Evolutionary conservation across 2,113 vertebrate genomes (phyloP), one percentile per base, ranked within the genome.

Genomic region (Taurulus bubalis): DNA sequence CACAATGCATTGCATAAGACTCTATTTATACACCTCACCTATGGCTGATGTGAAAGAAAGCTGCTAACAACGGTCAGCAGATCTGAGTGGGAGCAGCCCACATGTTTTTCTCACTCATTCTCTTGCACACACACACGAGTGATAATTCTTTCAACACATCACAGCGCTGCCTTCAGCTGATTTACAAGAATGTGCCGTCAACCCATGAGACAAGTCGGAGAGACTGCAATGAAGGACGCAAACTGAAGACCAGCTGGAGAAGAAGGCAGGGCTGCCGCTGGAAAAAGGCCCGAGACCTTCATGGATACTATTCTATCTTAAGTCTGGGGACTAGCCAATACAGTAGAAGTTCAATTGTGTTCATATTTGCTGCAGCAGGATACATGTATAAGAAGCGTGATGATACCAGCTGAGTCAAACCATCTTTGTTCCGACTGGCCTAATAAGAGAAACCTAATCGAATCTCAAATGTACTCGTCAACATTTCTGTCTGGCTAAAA

Each of bases 21-120:
- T 67, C 86, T 75, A 86, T 90, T 91, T 86, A 90, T 91, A 89
- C 74, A 82, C 79, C 68, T 79, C 78, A 89, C 74, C 85, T 88
- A 77, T 80, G 86, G 75, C 75, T 80, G 62, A 84, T 73, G 59
- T 77, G 62, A 77, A 79, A 74, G 67, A 83, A 82, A 62, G 53
- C 69, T 81, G 72, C 53, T 38, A 69, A 76, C 75, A 83, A 79
- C 71, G 82, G 72, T 69, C 18, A 51, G 40, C 64, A 22, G 60
- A 77, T 72, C 49, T 71, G 63, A 73, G 80, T 32, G 69, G 30
- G 68, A 69, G 40, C 82, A 71, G 70, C 75, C 64, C 81, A 76
- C 73, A 22, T 38, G 38, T 63, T 83, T 45, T 49, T 71, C 15
- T 36, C 55, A 56, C 12, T 28, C 55, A 28, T 58, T 53, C 30